Conservation (phyloP, 2,797 vertebrate species). For the Phoxinus dragarum region DNA sequence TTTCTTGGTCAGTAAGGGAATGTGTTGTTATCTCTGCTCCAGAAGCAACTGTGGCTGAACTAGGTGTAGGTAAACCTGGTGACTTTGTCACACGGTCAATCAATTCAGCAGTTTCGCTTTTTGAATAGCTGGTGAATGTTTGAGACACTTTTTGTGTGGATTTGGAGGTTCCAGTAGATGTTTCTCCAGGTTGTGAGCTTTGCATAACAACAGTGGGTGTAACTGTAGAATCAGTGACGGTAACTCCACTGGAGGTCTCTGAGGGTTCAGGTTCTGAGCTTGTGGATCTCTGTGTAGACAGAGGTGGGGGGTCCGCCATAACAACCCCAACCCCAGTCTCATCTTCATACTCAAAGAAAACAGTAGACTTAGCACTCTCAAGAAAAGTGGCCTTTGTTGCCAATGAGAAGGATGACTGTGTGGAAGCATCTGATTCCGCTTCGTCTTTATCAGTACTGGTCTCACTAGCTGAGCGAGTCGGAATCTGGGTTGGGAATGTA, state of each 20-base stretch:
- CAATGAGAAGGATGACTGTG: background rate
- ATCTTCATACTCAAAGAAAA: constrained; percentile 58
- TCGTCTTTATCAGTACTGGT: constrained; percentile 17
- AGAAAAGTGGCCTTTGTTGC: constrained; percentile 22
- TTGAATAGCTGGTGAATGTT: background rate
- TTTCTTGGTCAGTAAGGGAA: constrained; percentile 59
- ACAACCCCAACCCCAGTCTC: constrained; percentile 23
- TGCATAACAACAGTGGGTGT: constrained; percentile 48
- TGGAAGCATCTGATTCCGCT: background rate
- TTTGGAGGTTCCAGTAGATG: constrained; percentile 14
- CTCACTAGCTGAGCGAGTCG: background rate
- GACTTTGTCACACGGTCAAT: background rate
- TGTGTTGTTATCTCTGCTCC: constrained; percentile 32
- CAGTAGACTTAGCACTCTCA: constrained; percentile 45
- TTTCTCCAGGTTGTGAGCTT: constrained; percentile 53
- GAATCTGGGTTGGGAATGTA: constrained; percentile 8
- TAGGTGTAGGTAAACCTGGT: constrained; percentile 3
- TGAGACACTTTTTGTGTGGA: constrained; percentile 28
- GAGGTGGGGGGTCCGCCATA: constrained; percentile 61
- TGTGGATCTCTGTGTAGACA: constrained; percentile 4
- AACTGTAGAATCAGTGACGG: constrained; percentile 6
- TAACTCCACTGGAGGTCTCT: constrained; percentile 37
- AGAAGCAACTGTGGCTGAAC: constrained; percentile 22
- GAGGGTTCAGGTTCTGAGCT: constrained; percentile 5
- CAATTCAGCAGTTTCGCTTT: background rate